Evolutionary conservation across 2,888 invertebrate species (phyloP).

Genomic region (Agrotis ipsilon): DNA sequence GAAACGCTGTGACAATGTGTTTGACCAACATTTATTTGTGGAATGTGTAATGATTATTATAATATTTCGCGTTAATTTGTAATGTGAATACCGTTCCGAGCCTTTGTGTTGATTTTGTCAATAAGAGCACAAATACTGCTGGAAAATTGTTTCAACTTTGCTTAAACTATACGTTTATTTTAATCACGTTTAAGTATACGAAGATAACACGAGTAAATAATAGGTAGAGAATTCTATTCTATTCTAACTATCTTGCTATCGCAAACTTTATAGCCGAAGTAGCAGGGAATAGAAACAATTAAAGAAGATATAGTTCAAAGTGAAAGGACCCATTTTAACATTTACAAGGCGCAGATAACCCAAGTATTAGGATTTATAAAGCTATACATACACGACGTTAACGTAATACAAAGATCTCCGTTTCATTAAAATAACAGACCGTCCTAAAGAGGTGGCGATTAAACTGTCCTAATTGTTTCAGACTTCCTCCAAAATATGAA

Average conservation of each 20-base stretch:
- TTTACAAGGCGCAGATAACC: constrained; percentile 51
- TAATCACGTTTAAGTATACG: constrained; percentile 17
- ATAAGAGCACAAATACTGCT: constrained; percentile 1
- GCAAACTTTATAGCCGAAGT: constrained; percentile 25
- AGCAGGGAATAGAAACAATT: constrained; percentile 39
- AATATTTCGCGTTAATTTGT: constrained; percentile 47
- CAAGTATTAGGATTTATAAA: constrained; percentile 55
- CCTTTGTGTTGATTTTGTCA: constrained; percentile 19
- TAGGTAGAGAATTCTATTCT: constrained; percentile 7
- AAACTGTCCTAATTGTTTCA: constrained; percentile 73
- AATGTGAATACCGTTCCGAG: constrained; percentile 10
- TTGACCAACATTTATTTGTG: constrained; percentile 57
- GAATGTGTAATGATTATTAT: constrained; percentile 29
- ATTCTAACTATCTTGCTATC: constrained; percentile 21
- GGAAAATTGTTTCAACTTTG: constrained; percentile 7
- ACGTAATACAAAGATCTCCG: constrained; percentile 62
- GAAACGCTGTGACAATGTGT: constrained; percentile 61
- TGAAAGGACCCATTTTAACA: constrained; percentile 43
- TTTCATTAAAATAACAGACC: constrained; percentile 67
- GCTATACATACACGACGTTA: constrained; percentile 58
- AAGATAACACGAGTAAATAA: constrained; percentile 22
- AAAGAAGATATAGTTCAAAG: constrained; percentile 38
- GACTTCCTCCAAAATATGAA: constrained; percentile 76
- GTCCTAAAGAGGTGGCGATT: constrained; percentile 68
- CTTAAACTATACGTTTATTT: constrained; percentile 12